Percentiles rank a stretch among this genome's conserved stretches.
Conservation (phyloP, 2,888 invertebrate species). For the Plebejus anna region DNA sequence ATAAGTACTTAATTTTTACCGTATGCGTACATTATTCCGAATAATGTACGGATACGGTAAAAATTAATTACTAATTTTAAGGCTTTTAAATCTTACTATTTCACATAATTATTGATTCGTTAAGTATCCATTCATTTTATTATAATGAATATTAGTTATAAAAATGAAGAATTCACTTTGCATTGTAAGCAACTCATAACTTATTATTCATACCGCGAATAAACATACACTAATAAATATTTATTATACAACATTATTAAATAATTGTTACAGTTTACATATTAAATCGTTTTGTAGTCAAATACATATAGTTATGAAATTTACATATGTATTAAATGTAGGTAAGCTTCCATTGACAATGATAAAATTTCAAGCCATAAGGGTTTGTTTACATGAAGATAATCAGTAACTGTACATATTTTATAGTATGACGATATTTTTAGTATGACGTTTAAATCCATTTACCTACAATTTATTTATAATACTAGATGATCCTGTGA, state of each 20-base stretch:
- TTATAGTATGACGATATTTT: no score
- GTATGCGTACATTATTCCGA: no score
- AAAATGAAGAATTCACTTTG: constrained; percentile 2
- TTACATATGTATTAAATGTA: background rate
- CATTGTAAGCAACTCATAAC: background rate
- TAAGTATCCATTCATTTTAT: background rate
- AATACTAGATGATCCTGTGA: no score
- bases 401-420: no score
- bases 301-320: constrained; percentile 9
- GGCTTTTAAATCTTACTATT: no score
- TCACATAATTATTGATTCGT: no score
- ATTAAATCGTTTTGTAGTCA: constrained; percentile 19
- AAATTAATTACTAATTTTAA: no score
- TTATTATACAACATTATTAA: constrained; percentile 22
- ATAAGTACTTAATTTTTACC: no score
- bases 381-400: no score
- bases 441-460: no score
- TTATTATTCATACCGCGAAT: constrained; percentile 17
- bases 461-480: no score
- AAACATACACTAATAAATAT: constrained; percentile 23
- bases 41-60: no score
- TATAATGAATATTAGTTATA: background rate
- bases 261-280: constrained; percentile 19
- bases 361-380: background rate
- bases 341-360: background rate